Percentiles rank a stretch among this genome's conserved stretches.
These are phyloP conservation scores for Lymantria monacha DNA, from an alignment of 2,888 invertebrate genomes.

Conservation along the genomic window DNA sequence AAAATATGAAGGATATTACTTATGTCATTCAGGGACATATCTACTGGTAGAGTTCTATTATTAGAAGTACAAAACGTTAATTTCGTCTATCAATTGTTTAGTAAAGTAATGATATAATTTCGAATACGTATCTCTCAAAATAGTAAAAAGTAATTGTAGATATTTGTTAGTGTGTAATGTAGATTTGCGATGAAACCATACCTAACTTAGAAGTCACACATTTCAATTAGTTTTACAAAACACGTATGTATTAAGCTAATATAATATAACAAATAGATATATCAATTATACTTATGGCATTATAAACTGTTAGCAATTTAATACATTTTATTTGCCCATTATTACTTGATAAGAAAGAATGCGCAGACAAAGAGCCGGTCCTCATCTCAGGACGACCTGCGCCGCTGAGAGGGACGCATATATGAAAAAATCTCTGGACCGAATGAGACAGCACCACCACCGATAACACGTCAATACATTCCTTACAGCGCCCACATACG, in stretches of 20 bases:
- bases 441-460: slow-evolving; percentile 71
- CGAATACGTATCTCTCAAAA: not conserved
- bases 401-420: slow-evolving; percentile 70
- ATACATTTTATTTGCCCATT: slow-evolving; percentile 58
- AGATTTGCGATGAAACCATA: not conserved
- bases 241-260: not conserved
- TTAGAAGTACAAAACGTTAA: slow-evolving; percentile 4
- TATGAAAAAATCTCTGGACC: slow-evolving; percentile 55
- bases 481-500: slow-evolving; percentile 56
- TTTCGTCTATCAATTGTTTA: not conserved
- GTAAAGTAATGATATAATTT: not conserved
- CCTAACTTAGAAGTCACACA: not conserved
- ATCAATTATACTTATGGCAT: slow-evolving; percentile 46
- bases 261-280: slow-evolving; percentile 23
- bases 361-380: slow-evolving; percentile 75
- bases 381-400: slow-evolving; percentile 71
- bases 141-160: not conserved
- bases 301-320: slow-evolving; percentile 50
- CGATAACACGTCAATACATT: slow-evolving; percentile 83
- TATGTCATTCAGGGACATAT: slow-evolving; percentile 12
- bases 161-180: not conserved
- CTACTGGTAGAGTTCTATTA: not conserved
- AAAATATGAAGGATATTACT: slow-evolving; percentile 16
- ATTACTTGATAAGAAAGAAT: slow-evolving; percentile 72
- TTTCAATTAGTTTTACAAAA: too few relatives aligned